Evolutionary conservation across 2,113 vertebrate genomes (phyloP).

Genomic region (Aldabrachelys gigantea): DNA sequence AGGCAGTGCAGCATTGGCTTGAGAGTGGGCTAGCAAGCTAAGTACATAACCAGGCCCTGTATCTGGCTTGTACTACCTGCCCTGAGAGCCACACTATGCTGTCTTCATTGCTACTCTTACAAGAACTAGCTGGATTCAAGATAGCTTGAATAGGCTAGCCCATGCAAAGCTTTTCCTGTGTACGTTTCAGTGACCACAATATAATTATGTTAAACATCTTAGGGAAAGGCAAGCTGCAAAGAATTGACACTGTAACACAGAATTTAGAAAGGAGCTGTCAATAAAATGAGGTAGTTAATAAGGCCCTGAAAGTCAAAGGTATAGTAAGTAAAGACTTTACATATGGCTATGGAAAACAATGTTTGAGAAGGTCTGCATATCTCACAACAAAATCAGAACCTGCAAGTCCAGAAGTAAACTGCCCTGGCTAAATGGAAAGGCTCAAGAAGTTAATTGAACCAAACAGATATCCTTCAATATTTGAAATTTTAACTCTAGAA

Average conservation of each 20-base stretch:
- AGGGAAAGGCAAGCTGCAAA: neutral
- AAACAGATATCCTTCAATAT: neutral
- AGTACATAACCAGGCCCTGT: neutral
- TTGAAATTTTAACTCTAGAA: neutral
- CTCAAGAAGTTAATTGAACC: neutral
- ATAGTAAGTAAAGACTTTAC: neutral
- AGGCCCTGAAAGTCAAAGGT: neutral
- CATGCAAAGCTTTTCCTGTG: neutral
- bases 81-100: neutral
- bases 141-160: neutral
- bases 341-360: neutral
- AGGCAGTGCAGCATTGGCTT: too few species aligned
- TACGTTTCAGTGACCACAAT: neutral
- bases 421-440: neutral
- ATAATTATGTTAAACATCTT: neutral
- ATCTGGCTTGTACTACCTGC: neutral
- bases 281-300: neutral
- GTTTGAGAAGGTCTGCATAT: neutral
- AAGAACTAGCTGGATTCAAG: neutral
- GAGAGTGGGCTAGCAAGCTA: neutral
- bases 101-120: neutral
- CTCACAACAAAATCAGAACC: neutral
- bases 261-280: neutral
- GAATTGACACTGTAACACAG: neutral
- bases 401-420: accelerated